Conservation (phyloP, 2,113 vertebrate genomes). For the Turdus rufiventris region DNA sequence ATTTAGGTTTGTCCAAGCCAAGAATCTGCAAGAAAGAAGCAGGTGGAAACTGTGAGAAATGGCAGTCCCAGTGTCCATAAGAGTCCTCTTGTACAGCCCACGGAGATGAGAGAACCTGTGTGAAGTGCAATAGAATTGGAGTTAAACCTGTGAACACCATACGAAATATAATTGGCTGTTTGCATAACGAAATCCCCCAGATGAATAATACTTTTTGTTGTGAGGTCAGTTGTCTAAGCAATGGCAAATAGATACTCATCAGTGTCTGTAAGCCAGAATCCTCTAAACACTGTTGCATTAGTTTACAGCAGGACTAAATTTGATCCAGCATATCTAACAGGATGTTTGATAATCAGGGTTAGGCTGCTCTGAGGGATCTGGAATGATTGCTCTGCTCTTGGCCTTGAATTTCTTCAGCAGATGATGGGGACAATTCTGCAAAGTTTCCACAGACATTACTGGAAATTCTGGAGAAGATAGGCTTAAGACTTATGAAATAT, state of each 20-base stretch:
- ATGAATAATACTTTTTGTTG: background rate
- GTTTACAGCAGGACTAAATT: background rate
- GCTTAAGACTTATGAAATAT: background rate
- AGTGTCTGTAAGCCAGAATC: background rate
- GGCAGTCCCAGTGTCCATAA: background rate
- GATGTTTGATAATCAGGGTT: background rate
- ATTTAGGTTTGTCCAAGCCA: background rate
- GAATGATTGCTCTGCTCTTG: background rate
- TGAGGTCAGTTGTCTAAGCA: background rate
- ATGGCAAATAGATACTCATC: background rate
- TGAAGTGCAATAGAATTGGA: background rate
- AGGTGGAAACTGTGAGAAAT: background rate
- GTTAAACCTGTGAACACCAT: background rate
- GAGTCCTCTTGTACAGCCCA: background rate
- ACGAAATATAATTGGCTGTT: background rate
- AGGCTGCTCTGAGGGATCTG: background rate
- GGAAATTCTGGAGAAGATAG: background rate
- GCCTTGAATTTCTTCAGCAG: background rate
- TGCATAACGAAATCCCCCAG: background rate
- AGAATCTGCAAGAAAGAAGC: background rate
- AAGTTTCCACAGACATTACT: background rate
- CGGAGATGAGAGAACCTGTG: background rate
- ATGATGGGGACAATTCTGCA: background rate
- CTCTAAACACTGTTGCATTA: background rate
- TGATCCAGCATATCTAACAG: background rate